A percentile compares a stretch with the other conserved stretches of the same genome.
phyloP scores from a whole-genome alignment of 2,888 invertebrate genomes.

The Cataglyphis cursor region DNA sequence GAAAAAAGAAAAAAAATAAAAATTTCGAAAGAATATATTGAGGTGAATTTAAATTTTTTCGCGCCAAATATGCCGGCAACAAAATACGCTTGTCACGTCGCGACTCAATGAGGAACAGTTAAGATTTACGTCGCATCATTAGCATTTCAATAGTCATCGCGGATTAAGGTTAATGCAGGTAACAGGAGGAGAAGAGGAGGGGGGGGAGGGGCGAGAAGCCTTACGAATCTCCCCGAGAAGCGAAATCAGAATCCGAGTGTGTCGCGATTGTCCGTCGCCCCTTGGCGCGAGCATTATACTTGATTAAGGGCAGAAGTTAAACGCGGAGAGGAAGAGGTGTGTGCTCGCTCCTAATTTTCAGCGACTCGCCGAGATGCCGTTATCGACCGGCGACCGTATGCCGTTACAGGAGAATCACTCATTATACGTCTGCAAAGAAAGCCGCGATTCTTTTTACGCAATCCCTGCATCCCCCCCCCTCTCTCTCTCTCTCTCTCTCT shows the following conservation, averaged over 20 bases:
- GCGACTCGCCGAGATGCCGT: slow-evolving; percentile 25
- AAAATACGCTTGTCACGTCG: background rate
- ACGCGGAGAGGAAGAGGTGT: background rate
- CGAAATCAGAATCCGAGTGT: background rate
- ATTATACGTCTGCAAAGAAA: background rate
- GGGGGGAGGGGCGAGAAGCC: background rate
- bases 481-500: too few species aligned
- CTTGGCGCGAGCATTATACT: slow-evolving; percentile 6
- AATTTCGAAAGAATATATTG: background rate
- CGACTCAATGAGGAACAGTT: background rate
- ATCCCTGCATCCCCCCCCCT: slow-evolving; percentile 33
- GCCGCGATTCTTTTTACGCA: slow-evolving; percentile 60
- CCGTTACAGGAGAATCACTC: slow-evolving; percentile 23
- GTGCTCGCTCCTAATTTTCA: slow-evolving; percentile 34
- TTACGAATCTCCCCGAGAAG: background rate
- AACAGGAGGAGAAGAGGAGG: background rate
- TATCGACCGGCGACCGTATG: slow-evolving; percentile 20
- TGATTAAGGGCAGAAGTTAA: slow-evolving; percentile 32
- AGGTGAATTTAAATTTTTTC: background rate
- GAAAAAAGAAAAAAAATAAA: too few species aligned
- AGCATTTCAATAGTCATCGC: slow-evolving; percentile 17
- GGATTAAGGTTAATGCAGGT: slow-evolving; percentile 7
- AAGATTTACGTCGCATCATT: slow-evolving; percentile 24
- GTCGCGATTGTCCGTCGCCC: background rate
- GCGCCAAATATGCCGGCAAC: background rate